A percentile compares a stretch with the other conserved stretches of the same genome.
phyloP scores from a whole-genome alignment of 92 coral and sea anemone genomes.

The Phenganax subtilis region DNA sequence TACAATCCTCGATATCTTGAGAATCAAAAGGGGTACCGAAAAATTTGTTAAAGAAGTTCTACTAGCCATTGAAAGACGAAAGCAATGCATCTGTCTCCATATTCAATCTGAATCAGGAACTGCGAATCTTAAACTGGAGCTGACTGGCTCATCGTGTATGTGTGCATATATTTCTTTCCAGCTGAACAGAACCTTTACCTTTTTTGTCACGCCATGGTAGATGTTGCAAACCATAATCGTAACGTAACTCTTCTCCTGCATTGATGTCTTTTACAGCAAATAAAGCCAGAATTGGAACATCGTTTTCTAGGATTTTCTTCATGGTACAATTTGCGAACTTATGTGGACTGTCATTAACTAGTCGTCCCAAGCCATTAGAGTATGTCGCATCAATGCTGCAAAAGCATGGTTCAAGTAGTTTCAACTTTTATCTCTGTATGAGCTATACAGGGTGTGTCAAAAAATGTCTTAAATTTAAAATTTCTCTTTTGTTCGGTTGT shows the following conservation, averaged over 20 bases:
- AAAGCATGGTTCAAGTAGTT: neutral
- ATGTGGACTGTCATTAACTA: neutral
- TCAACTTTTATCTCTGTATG: no score
- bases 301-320: neutral
- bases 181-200: no score
- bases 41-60: neutral
- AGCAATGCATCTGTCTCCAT: neutral
- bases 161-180: no score
- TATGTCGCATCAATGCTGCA: neutral
- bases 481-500: no score
- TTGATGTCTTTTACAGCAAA: neutral
- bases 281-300: neutral
- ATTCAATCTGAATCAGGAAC: conserved; percentile 7
- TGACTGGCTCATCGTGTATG: neutral
- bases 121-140: conserved; percentile 14
- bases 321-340: neutral
- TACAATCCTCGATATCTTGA: no score
- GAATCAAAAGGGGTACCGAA: no score
- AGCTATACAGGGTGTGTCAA: no score
- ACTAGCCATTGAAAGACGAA: neutral
- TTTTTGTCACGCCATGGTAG: no score
- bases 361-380: neutral
- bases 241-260: neutral
- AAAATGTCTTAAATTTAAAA: no score
- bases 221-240: neutral